phyloP scores from a whole-genome alignment of 2,888 invertebrate genomes.

The Caenorhabditis macrosperma region DNA sequence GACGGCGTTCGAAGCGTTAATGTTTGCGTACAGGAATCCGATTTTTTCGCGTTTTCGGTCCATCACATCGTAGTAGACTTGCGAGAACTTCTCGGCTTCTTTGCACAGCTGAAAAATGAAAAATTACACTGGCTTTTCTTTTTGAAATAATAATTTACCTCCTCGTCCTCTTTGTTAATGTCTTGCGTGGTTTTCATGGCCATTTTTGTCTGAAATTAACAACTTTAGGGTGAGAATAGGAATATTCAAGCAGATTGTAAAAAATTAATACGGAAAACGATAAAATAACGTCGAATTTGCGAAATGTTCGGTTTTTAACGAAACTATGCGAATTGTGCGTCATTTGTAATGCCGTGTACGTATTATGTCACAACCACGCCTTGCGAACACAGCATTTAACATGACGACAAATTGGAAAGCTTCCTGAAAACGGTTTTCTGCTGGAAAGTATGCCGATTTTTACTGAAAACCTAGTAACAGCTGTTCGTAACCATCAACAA shows the following conservation, averaged over 20 bases:
- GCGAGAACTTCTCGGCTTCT: constrained; percentile 89
- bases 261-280: background rate
- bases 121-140: background rate
- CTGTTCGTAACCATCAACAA: too few species aligned
- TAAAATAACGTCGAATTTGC: background rate
- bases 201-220: constrained; percentile 9
- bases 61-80: constrained; percentile 90
- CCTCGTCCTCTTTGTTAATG: constrained; percentile 54
- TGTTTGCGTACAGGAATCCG: constrained; percentile 80
- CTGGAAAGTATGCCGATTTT: background rate
- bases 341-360: background rate
- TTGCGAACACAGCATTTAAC: constrained; percentile 23
- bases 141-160: constrained; percentile 28
- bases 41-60: constrained; percentile 85
- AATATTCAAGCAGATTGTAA: background rate
- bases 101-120: constrained; percentile 54
- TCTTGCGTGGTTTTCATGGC: constrained; percentile 41
- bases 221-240: background rate
- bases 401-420: too few species aligned
- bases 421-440: too few species aligned
- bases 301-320: background rate
- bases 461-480: background rate
- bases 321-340: constrained; percentile 14
- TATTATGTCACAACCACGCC: constrained; percentile 3
- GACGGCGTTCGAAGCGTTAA: constrained; percentile 87